phyloP scores from a whole-genome alignment of 2,113 vertebrate genomes.

The Pelmatolapia mariae region DNA sequence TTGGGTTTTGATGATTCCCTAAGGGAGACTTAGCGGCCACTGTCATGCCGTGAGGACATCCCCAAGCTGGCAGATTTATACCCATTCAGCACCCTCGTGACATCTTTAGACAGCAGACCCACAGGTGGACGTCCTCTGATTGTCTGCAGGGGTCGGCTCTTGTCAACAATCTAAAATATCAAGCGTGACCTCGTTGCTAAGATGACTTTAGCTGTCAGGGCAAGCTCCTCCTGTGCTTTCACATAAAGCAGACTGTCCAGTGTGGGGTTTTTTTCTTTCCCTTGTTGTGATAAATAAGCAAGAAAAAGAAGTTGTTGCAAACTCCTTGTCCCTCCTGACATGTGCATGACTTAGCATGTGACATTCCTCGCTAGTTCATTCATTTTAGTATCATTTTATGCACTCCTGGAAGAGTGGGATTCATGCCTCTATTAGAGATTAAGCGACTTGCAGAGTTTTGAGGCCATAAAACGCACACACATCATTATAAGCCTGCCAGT shows the following conservation, averaged over 20 bases:
- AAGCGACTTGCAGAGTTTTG: neutral
- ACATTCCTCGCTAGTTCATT: neutral
- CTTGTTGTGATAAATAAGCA: neutral
- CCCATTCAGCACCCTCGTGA: neutral
- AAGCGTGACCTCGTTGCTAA: neutral
- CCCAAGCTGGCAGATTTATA: conserved; percentile 19
- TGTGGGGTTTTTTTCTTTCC: neutral
- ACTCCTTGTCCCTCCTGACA: neutral
- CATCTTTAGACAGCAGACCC: conserved; percentile 14
- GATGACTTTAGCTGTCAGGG: neutral
- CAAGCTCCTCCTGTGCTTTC: neutral
- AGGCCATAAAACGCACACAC: neutral
- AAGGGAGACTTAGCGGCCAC: conserved; percentile 15
- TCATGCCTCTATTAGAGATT: neutral
- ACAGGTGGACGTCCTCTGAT: conserved; percentile 12
- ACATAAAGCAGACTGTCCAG: neutral
- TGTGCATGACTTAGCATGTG: neutral
- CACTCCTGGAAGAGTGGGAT: neutral
- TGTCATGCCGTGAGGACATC: conserved; percentile 17
- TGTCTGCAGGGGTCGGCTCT: neutral
- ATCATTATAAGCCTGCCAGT: neutral
- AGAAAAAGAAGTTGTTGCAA: neutral
- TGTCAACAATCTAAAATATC: neutral
- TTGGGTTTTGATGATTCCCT: conserved; percentile 28
- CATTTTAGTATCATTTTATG: neutral